Conservation (phyloP, 1,140 invertebrate species). For the Oryctes rhinoceros region DNA sequence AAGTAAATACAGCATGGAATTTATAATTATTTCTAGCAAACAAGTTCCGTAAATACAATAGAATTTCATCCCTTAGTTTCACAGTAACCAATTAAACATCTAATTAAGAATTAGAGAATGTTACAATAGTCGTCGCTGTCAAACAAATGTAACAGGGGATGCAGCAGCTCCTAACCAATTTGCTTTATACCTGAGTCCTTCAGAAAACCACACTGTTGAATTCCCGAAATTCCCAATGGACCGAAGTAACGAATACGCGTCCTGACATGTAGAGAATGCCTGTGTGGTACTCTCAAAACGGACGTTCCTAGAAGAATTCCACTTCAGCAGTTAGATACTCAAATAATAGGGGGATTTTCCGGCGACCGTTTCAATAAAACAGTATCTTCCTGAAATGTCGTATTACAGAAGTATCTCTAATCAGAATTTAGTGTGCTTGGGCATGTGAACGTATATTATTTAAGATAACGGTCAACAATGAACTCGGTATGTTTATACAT, state of each 20-base stretch:
- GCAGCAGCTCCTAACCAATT: not conserved
- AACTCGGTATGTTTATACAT: too few species aligned
- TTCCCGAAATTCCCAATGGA: not conserved
- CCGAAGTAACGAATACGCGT: not conserved
- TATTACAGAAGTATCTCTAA: too few species aligned
- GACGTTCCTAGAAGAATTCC: not conserved
- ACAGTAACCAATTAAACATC: not conserved
- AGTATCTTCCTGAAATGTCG: too few species aligned
- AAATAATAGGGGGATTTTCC: too few species aligned
- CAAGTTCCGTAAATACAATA: too few species aligned
- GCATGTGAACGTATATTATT: too few species aligned
- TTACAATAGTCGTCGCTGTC: not conserved
- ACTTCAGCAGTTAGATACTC: not conserved
- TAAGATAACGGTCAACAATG: too few species aligned
- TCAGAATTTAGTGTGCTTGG: too few species aligned
- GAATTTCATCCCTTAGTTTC: not conserved
- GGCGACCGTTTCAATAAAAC: too few species aligned
- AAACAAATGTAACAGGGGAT: not conserved
- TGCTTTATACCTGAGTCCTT: not conserved
- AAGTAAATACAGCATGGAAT: too few species aligned
- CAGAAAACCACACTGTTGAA: not conserved
- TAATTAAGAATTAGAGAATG: not conserved
- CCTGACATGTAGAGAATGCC: constrained; percentile 5
- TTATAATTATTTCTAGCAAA: too few species aligned
- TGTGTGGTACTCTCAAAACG: not conserved